Conservation (phyloP, 1,140 invertebrate species). For the Brachionus manjavacas region DNA sequence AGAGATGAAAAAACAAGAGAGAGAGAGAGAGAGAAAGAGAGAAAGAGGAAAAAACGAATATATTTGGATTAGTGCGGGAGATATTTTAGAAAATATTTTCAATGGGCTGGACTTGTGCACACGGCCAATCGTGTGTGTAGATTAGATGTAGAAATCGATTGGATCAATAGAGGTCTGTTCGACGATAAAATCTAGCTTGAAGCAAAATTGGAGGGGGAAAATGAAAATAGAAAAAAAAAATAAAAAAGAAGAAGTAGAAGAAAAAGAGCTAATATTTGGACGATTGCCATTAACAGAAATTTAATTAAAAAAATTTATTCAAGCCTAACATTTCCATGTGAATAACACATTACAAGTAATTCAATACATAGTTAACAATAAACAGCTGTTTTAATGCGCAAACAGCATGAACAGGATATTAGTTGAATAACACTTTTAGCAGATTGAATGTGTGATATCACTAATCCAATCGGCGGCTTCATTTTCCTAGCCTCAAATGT, state of each 20-base stretch:
- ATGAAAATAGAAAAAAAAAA: neutral
- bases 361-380: neutral
- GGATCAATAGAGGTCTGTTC: neutral
- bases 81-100: neutral
- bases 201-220: neutral
- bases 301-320: neutral
- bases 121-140: neutral
- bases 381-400: neutral
- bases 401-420: neutral
- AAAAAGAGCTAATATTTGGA: neutral
- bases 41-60: neutral
- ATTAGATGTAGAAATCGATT: neutral
- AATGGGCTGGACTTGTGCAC: neutral
- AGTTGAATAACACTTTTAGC: neutral
- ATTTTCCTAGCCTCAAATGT: neutral
- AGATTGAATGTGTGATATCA: neutral
- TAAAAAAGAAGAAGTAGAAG: neutral
- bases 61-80: neutral
- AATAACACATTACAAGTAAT: constrained; percentile 5
- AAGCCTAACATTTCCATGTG: neutral
- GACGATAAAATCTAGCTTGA: neutral
- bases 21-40: neutral
- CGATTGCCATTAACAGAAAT: neutral
- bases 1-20: neutral
- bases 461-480: neutral